phyloP scores from a whole-genome alignment of 1,140 invertebrate genomes.

The Telenomus remus region DNA sequence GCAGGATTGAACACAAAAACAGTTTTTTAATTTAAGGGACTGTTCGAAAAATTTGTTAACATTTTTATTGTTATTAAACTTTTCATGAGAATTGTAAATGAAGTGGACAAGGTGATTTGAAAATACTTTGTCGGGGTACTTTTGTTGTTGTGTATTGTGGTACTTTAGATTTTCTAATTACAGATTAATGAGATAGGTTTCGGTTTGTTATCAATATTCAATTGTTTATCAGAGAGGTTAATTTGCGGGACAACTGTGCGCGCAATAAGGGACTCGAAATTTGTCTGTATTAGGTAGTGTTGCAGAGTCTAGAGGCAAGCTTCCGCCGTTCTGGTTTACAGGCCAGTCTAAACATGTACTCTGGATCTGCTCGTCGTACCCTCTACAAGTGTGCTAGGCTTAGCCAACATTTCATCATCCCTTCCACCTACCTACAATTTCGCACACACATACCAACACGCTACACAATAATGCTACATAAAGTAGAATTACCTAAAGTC shows the following conservation, averaged over 20 bases:
- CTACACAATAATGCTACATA: slow-evolving; percentile 16
- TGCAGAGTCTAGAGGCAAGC: slow-evolving; percentile 14
- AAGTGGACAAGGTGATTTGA: no score
- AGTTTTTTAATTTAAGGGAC: no score
- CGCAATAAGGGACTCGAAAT: slow-evolving; percentile 36
- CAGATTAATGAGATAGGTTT: background rate
- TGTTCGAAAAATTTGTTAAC: no score
- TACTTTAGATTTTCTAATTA: no score
- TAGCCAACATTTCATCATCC: slow-evolving; percentile 53
- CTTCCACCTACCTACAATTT: slow-evolving; percentile 1
- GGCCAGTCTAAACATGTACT: slow-evolving; percentile 49
- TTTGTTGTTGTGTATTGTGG: no score
- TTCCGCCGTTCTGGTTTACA: slow-evolving; percentile 41
- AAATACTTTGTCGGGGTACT: no score
- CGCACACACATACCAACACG: slow-evolving; percentile 19
- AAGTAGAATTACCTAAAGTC: slow-evolving; percentile 29
- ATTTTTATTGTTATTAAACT: no score
- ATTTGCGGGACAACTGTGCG: slow-evolving; percentile 28
- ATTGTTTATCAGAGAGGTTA: slow-evolving; percentile 24
- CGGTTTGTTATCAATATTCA: slow-evolving; percentile 10
- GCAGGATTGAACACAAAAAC: no score
- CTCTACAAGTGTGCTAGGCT: slow-evolving; percentile 52
- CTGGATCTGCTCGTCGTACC: slow-evolving; percentile 31
- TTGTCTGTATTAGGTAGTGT: slow-evolving; percentile 48
- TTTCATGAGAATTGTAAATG: no score